phyloP scores from a whole-genome alignment of 2,113 vertebrate genomes.

The Silurus asotus region DNA sequence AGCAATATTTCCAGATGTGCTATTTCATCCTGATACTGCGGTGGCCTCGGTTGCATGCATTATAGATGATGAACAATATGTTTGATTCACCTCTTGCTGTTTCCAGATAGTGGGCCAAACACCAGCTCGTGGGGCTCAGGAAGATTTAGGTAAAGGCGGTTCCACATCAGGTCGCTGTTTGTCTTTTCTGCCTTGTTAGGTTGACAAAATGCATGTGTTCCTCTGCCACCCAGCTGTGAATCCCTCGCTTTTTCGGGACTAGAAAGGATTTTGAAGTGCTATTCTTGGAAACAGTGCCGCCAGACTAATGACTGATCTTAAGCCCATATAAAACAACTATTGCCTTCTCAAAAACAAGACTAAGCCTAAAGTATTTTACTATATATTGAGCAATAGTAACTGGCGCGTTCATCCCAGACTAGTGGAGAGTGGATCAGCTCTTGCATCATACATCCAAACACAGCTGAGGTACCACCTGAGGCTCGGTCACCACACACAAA shows the following conservation, averaged over 20 bases:
- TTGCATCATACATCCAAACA: conserved; percentile 5
- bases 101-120: conserved; percentile 6
- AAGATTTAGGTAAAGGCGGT: background rate
- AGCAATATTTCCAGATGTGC: conserved; percentile 6
- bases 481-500: background rate
- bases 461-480: conserved; percentile 22
- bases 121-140: conserved; percentile 6
- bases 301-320: conserved; percentile 8
- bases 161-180: conserved; percentile 16
- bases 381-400: background rate
- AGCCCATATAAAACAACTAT: conserved; percentile 16
- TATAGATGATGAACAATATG: conserved; percentile 23
- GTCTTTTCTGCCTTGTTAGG: conserved; percentile 35
- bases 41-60: conserved; percentile 6
- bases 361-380: background rate
- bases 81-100: conserved; percentile 27
- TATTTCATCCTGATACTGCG: conserved; percentile 17
- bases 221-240: conserved; percentile 34
- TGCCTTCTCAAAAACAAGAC: background rate
- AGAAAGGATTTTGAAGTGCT: conserved; percentile 4
- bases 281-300: conserved; percentile 21
- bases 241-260: background rate
- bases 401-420: background rate
- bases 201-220: conserved; percentile 5
- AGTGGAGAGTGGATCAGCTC: background rate